Percentiles rank a stretch among this genome's conserved stretches.
Conservation (phyloP, 2,888 invertebrate species). For the Drosophila eohydei region DNA sequence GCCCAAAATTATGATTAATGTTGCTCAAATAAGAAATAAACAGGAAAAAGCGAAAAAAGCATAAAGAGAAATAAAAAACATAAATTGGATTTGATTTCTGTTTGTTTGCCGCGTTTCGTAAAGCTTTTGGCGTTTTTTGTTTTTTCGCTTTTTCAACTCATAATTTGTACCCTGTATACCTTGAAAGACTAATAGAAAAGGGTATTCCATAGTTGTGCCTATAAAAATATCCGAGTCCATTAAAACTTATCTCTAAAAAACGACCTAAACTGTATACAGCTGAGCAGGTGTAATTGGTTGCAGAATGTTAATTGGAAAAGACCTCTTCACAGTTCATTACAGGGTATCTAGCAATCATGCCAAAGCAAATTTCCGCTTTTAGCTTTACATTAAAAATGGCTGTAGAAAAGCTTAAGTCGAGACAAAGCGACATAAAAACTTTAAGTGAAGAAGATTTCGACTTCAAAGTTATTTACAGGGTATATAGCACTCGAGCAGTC, state of each 20-base stretch:
- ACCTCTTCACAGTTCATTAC: background rate
- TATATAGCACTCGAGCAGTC: slow-evolving; percentile 13
- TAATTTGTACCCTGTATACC: slow-evolving; percentile 1
- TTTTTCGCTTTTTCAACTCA: background rate
- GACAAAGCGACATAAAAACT: background rate
- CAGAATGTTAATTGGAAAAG: background rate
- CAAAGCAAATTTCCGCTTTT: background rate
- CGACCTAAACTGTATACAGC: no score
- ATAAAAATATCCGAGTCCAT: no score
- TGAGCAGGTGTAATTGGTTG: background rate
- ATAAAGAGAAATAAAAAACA: slow-evolving; percentile 34
- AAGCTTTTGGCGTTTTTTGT: slow-evolving; percentile 39
- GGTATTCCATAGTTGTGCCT: background rate
- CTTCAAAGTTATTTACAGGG: background rate
- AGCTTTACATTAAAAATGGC: background rate
- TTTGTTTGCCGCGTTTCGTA: slow-evolving; percentile 66
- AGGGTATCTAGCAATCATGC: background rate
- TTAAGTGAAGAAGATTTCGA: background rate
- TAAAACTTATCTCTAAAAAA: no score
- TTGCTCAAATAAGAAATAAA: slow-evolving; percentile 22
- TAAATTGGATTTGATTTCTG: slow-evolving; percentile 76
- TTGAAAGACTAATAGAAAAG: background rate
- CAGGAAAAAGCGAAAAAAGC: background rate
- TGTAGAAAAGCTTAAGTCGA: background rate
- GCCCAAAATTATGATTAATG: slow-evolving; percentile 76